These are phyloP conservation scores for Pseudococcus longispinus DNA, from an alignment of 2,888 invertebrate species.

Conservation along the genomic window DNA sequence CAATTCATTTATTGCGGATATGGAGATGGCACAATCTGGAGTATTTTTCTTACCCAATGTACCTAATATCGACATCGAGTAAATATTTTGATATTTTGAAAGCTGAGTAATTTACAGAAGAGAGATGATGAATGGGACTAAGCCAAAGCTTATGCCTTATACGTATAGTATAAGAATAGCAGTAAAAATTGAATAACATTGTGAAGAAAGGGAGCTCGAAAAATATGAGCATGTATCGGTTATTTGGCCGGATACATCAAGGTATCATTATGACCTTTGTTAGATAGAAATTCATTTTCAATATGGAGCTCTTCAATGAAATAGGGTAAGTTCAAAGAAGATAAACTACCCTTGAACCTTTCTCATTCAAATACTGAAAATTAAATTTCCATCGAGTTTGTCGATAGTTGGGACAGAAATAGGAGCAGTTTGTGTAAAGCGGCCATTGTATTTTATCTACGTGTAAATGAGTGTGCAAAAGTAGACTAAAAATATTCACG, in stretches of 20 bases:
- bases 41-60: not conserved
- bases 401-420: too few species aligned
- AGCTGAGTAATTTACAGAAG: too few species aligned
- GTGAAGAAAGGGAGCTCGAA: not conserved
- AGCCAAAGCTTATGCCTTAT: too few species aligned
- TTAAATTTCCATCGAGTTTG: not conserved
- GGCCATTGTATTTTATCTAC: too few species aligned
- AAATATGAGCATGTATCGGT: not conserved
- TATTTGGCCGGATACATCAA: not conserved
- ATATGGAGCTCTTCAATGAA: not conserved
- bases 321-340: not conserved
- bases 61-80: not conserved
- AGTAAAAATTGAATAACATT: not conserved
- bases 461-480: too few species aligned
- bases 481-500: too few species aligned
- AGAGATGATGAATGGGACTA: too few species aligned
- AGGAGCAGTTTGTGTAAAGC: too few species aligned
- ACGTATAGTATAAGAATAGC: not conserved
- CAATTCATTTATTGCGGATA: not conserved
- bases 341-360: not conserved
- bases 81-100: not conserved
- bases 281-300: not conserved
- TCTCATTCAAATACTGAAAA: not conserved
- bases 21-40: not conserved
- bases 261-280: not conserved